Percentiles rank a stretch among this genome's conserved stretches.
phyloP scores from a whole-genome alignment of 1,140 invertebrate genomes.

The Musca vetustissima region DNA sequence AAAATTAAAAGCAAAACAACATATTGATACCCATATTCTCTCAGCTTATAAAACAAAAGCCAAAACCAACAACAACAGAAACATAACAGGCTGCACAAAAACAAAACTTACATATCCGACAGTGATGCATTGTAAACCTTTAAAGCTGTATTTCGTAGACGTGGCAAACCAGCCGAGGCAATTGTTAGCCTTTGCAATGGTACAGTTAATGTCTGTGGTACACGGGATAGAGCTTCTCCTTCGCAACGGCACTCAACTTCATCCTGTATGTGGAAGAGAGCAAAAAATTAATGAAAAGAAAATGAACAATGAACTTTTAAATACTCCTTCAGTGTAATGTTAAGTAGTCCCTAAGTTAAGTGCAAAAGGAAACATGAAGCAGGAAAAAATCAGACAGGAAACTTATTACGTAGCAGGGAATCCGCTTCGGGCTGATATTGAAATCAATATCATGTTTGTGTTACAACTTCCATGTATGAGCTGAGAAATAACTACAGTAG shows the following conservation, averaged over 20 bases:
- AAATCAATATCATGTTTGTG: too few relatives aligned
- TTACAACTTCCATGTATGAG: too few relatives aligned
- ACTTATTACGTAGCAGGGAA: too few relatives aligned
- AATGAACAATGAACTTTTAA: neutral
- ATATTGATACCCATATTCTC: too few relatives aligned
- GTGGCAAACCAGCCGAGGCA: slow-evolving; percentile 46
- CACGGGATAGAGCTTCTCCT: slow-evolving; percentile 41
- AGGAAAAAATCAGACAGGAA: too few relatives aligned
- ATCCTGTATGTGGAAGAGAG: slow-evolving; percentile 29
- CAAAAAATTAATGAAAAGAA: neutral
- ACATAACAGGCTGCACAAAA: too few relatives aligned
- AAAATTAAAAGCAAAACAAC: neutral
- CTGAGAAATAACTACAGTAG: too few relatives aligned
- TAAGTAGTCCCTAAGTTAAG: too few relatives aligned
- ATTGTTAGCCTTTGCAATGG: slow-evolving; percentile 48
- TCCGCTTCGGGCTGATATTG: too few relatives aligned
- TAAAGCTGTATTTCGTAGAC: slow-evolving; percentile 44
- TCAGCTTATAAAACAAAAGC: too few relatives aligned
- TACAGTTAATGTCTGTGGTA: slow-evolving; percentile 48
- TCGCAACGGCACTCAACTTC: slow-evolving; percentile 49
- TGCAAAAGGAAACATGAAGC: too few relatives aligned
- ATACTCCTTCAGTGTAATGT: neutral
- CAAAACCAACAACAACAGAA: too few relatives aligned
- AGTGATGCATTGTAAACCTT: slow-evolving; percentile 45
- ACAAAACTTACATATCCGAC: slow-evolving; percentile 50